Base-by-base conservation (phyloP, 1,140 invertebrate genomes). In the Goniozus legneri region DNA sequence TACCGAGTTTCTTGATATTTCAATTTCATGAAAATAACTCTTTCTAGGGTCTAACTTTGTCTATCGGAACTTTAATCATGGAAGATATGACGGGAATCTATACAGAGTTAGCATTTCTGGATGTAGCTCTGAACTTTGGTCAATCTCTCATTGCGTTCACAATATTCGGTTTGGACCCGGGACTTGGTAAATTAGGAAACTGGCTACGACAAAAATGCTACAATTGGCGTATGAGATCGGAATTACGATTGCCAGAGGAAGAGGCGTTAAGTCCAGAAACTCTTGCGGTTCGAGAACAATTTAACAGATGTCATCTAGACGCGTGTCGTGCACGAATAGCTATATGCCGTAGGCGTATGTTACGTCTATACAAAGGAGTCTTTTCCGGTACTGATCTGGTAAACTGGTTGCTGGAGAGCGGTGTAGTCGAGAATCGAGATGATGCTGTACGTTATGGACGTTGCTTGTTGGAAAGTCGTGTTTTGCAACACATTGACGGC, bases 31-130 rank as follows among this genome's bases (percentile, higher is more conserved):
- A 46, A 40, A 20, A 44, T 15, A 30, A 37, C 50, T 52, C 56
- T 42, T 74, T 74, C 12, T 65, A 92, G 88, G 90, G 88, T 19
- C 75, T 96, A 46, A 86, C 90, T 0, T 80, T 95, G 42, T 92
- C 87, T 21, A 80, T 91, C 12, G 95, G 92, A 85, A 89, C 86
- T 10, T 69, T 96, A 45, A 80, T 96, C 47, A 84, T 87, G 77
- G 89, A 92, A 65, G 82, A 89, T 60, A 82, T 89, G 63, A 86
- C 86, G 35, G 94, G 92, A 1, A 88, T 96, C 50, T 95, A 92
- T 69, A 81, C 95, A 0, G 92, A 96, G 75, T 74, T 97, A 15
- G 84, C 91, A 54, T 97, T 95, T 71, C 73, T 98, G 19, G 92
- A 97, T 71, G 85, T 88, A 13, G 87, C 89, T 24, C 78, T 95